Evolutionary conservation across 23 tunicate species (phyloP), one percentile per base, ranked within the genome.

Genomic region (Oikopleura vanhoeffeni): DNA sequence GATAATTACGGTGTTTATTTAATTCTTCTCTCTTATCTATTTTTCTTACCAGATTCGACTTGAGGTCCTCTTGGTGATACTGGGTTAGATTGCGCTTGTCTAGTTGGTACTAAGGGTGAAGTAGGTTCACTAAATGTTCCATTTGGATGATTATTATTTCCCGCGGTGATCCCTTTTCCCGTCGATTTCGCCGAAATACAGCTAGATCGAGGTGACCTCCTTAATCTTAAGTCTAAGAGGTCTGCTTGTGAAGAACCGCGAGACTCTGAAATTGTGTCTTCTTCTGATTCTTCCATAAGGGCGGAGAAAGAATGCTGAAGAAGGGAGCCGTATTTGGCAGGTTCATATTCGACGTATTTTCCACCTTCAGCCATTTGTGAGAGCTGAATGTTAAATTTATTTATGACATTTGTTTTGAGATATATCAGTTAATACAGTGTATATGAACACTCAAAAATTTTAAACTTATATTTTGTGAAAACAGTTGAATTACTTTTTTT

Each of bases 341-440:
- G 79, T 38, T 71, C 79, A 2, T 71, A 30, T 32, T 71, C 79
- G 2, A 71, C 34, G 34, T 18, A 71, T 38, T 71, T 71, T 71
- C 79, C 79, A 30, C 79, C 79, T 32, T 71, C 79, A 32, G 79
- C 79, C 79, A 71, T 71, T 71, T 71, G 79, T 2, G 79, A 71
- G 4, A 71, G 38, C 79, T 71, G 35, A 71, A 71, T 24, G 8
- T 49, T 8, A 8, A 8, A 18, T 49, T 49, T 49, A 49, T 49
- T 18, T n/a, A n/a, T n/a, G n/a, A n/a, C n/a, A n/a, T n/a, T n/a
- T n/a, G n/a, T n/a, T 8, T 49, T 18, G 18, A 49, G 60, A 18
- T 8, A 49, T 49, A 49, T 49, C 60, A 49, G 60, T 49, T 49
- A 18, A 8, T 8, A 18, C 60, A n/a, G n/a, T n/a, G n/a, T n/a